These are phyloP conservation scores for Thyatira batis DNA, from an alignment of 2,888 invertebrate species.

Conservation along the genomic window DNA sequence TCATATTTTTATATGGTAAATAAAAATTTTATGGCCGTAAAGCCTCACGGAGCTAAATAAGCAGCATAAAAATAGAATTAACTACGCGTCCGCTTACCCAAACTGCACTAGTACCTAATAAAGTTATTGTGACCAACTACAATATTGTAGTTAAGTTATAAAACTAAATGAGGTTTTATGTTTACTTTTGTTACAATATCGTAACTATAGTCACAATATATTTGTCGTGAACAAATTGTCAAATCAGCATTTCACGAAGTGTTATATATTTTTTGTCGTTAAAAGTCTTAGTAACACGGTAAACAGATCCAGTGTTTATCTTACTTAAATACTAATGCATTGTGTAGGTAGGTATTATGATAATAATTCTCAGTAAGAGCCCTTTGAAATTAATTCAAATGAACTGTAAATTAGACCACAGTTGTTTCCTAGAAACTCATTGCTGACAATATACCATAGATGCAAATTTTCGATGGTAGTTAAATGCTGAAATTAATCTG, in stretches of 20 bases:
- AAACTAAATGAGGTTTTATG: too few species aligned
- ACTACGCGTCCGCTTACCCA: constrained; percentile 1
- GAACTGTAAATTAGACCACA: not conserved
- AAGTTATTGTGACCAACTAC: constrained; percentile 14
- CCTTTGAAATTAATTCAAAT: not conserved
- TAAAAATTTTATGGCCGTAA: constrained; percentile 23
- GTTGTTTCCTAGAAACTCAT: not conserved
- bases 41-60: constrained; percentile 19
- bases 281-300: too few species aligned
- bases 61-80: constrained; percentile 23
- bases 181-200: too few species aligned
- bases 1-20: constrained; percentile 18
- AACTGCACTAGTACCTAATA: not conserved
- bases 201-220: too few species aligned
- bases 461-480: constrained; percentile 4
- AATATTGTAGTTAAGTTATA: too few species aligned
- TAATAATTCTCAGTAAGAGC: too few species aligned
- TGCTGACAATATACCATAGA: not conserved
- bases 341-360: too few species aligned
- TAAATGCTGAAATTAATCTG: constrained; percentile 54
- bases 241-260: too few species aligned
- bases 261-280: too few species aligned
- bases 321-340: too few species aligned
- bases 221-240: too few species aligned
- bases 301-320: too few species aligned